Conservation (phyloP, 2,113 vertebrate genomes). For the Hemicordylus capensis region DNA sequence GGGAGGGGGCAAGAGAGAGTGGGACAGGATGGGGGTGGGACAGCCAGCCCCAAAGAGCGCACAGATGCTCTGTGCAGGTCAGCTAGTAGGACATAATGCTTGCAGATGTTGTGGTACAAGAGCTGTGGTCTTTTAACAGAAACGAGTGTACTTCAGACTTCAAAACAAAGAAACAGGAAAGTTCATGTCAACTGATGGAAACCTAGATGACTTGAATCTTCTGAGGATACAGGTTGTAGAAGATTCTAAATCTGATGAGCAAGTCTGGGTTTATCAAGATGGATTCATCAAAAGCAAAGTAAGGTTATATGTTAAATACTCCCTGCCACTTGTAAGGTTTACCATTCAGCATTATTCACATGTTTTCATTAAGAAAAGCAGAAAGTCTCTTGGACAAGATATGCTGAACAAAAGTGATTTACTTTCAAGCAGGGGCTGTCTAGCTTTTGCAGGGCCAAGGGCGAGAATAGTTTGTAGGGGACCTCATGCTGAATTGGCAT, state of each 20-base stretch:
- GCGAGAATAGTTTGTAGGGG: too few species aligned
- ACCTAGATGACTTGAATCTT: conserved; percentile 90
- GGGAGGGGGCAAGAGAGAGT: too few species aligned
- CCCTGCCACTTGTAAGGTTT: neutral
- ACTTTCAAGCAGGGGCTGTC: too few species aligned
- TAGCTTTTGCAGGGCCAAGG: too few species aligned
- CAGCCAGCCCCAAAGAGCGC: too few species aligned
- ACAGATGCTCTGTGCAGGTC: too few species aligned
- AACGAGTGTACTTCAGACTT: conserved; percentile 85
- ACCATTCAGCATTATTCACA: neutral
- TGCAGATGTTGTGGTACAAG: neutral
- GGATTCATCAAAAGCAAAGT: conserved; percentile 90
- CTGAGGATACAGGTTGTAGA: conserved; percentile 89
- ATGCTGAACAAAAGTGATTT: too few species aligned
- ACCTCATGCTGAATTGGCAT: too few species aligned
- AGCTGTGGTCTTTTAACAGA: conserved; percentile 73
- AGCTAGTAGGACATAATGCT: neutral
- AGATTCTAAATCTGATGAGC: conserved; percentile 83
- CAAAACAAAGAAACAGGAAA: conserved; percentile 85
- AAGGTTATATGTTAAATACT: conserved; percentile 37
- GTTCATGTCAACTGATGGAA: conserved; percentile 87
- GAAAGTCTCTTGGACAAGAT: neutral
- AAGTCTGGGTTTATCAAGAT: conserved; percentile 91
- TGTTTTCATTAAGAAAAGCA: neutral
- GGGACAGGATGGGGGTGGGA: too few species aligned